phyloP scores from a whole-genome alignment of 1,140 invertebrate genomes.

The Odontomachus brunneus region DNA sequence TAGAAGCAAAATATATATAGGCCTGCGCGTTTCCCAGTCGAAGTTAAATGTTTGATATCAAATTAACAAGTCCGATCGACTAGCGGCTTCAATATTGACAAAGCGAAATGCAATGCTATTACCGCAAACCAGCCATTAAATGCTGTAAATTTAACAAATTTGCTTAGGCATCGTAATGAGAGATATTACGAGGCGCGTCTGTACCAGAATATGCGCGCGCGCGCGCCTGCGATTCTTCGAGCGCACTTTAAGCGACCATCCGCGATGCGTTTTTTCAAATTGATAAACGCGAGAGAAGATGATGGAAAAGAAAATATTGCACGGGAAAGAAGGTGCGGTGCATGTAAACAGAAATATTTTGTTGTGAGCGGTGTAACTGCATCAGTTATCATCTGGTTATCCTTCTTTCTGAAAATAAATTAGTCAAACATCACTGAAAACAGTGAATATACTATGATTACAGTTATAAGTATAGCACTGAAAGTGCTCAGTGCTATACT shows the following conservation, averaged over 20 bases:
- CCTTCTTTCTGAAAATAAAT: too few species aligned
- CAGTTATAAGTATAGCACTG: too few species aligned
- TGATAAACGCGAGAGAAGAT: too few species aligned
- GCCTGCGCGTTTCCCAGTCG: slow-evolving; percentile 20
- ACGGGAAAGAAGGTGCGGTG: too few species aligned
- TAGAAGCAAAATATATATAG: slow-evolving; percentile 55
- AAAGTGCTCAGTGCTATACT: too few species aligned
- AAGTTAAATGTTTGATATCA: slow-evolving; percentile 62
- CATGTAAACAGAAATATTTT: too few species aligned
- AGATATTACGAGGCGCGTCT: slow-evolving; percentile 18
- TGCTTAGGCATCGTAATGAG: slow-evolving; percentile 30
- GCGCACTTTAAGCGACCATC: not conserved
- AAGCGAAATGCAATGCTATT: slow-evolving; percentile 57
- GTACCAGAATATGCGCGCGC: not conserved
- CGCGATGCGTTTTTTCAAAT: too few species aligned
- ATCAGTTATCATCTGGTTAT: too few species aligned
- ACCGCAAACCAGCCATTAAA: slow-evolving; percentile 57
- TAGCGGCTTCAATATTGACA: slow-evolving; percentile 61
- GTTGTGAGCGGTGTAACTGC: too few species aligned
- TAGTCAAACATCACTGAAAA: too few species aligned
- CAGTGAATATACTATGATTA: too few species aligned
- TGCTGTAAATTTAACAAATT: slow-evolving; percentile 59
- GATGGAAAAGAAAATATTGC: too few species aligned
- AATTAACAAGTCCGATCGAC: slow-evolving; percentile 61
- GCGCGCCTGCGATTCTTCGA: not conserved